Base-by-base conservation (phyloP, 2,888 invertebrate genomes). In the Idaea straminata region DNA sequence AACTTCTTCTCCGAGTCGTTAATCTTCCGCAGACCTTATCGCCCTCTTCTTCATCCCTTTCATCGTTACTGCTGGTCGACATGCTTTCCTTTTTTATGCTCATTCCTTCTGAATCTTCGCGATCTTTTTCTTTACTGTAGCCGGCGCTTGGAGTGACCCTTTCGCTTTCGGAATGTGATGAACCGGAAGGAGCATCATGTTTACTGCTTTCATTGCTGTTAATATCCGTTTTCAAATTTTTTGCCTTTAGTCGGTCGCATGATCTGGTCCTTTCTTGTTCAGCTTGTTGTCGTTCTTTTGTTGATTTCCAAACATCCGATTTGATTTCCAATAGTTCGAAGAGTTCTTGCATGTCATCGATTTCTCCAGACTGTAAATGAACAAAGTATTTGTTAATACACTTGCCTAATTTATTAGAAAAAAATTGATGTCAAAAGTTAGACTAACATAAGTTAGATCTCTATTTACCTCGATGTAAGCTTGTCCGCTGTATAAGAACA, bases 401-500 rank as follows among this genome's bases (percentile, higher is more conserved):
- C 15, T 62, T n/a, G 34, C 35, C 6, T 4, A 16, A 5, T 6
- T n/a, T n/a, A 15, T 7, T 59, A 25, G 16, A 7, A 16, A 3
- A 5, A 25, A 7, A 59, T 5, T 16, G 10, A 59, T 15, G 58
- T 59, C 15, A 16, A 15, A 15, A 59, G 62, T 35, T 38, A 61
- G 25, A 68, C n/a, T n/a, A n/a, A n/a, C n/a, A n/a, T n/a, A n/a
- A n/a, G n/a, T n/a, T n/a, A n/a, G n/a, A n/a, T n/a, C n/a, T n/a
- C n/a, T 76, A 75, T 88, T 87, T 83, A 96, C 96, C 93, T 96
- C 96, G 76, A 96, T 95, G 77, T 95, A 95, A 72, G 97, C 96
- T 91, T 97, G 97, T 67, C 97, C 97, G 77, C 97, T 96, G 87
- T 97, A 97, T 65, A 97, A 90, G 85, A 97, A 97, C 81, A 97